A percentile compares a stretch with the other conserved stretches of the same genome.
Conservation (phyloP, 1,140 invertebrate genomes). For the Potamilus streckersoni region DNA sequence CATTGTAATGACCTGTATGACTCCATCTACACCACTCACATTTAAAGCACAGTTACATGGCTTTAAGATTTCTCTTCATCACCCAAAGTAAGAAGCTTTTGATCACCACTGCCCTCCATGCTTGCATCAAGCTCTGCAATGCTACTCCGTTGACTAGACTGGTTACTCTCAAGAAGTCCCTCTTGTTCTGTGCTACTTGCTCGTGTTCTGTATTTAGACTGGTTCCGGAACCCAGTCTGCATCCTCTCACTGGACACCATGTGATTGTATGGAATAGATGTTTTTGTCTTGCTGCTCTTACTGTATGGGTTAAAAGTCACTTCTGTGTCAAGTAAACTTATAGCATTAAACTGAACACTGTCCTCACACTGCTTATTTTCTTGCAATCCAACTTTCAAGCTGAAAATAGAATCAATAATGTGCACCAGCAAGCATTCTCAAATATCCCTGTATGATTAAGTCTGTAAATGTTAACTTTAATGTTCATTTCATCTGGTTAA, state of each 20-base stretch:
- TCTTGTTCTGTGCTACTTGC: constrained; percentile 29
- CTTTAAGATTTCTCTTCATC: no score
- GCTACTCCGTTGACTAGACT: constrained; percentile 28
- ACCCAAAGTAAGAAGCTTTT: no score
- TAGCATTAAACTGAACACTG: constrained; percentile 4
- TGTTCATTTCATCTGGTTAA: no score
- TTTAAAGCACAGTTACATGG: no score
- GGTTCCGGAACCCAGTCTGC: background rate
- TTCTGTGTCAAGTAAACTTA: constrained; percentile 22
- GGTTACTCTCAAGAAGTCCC: constrained; percentile 23
- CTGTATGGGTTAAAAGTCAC: constrained; percentile 21
- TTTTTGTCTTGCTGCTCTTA: constrained; percentile 24
- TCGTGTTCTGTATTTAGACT: constrained; percentile 24
- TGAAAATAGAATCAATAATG: no score
- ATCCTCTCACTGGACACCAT: constrained; percentile 19
- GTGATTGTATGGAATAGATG: constrained; percentile 27
- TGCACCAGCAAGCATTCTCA: no score
- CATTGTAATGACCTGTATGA: no score
- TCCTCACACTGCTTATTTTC: background rate
- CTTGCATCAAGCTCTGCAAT: constrained; percentile 18
- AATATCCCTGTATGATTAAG: no score
- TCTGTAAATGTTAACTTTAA: no score
- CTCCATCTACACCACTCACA: no score
- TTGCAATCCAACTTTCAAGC: no score
- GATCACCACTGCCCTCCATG: constrained; percentile 15